Evolutionary conservation across 2,113 vertebrate genomes (phyloP).

Genomic region (Rhinoptilus africanus): DNA sequence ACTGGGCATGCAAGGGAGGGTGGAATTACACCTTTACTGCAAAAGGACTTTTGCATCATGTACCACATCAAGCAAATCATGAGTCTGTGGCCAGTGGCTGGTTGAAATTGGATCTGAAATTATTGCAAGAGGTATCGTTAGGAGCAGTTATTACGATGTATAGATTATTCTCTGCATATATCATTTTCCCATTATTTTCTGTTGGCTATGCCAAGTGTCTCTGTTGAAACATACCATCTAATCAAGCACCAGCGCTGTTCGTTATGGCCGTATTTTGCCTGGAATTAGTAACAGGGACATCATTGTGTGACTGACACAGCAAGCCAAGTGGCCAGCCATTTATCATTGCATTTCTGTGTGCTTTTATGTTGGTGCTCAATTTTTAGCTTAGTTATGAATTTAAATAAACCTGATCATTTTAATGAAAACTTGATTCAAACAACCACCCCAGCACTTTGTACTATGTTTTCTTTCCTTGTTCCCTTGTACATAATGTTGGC

Average conservation of each 20-base stretch:
- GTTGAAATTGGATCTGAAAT: conserved; percentile 1
- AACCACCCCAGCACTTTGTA: neutral
- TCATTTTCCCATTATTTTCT: neutral
- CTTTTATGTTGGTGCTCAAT: neutral
- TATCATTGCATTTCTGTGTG: neutral
- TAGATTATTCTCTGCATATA: neutral
- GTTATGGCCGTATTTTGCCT: neutral
- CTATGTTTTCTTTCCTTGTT: neutral
- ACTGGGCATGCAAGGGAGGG: neutral
- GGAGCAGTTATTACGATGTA: neutral
- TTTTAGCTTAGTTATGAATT: neutral
- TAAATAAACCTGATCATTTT: neutral
- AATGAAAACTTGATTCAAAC: neutral
- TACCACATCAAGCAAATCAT: rapidly evolving
- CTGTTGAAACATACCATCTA: neutral
- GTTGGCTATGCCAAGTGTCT: neutral
- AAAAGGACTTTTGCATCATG: rapidly evolving
- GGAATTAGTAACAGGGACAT: neutral
- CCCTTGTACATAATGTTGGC: neutral
- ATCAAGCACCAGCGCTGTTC: neutral
- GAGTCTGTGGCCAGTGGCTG: neutral
- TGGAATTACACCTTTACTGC: neutral
- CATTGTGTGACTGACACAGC: neutral
- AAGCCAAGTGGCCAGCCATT: neutral
- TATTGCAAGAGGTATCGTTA: neutral